Evolutionary conservation across 2,113 vertebrate genomes (phyloP), one percentile per base, ranked within the genome.

Genomic region (Rattus norvegicus): DNA sequence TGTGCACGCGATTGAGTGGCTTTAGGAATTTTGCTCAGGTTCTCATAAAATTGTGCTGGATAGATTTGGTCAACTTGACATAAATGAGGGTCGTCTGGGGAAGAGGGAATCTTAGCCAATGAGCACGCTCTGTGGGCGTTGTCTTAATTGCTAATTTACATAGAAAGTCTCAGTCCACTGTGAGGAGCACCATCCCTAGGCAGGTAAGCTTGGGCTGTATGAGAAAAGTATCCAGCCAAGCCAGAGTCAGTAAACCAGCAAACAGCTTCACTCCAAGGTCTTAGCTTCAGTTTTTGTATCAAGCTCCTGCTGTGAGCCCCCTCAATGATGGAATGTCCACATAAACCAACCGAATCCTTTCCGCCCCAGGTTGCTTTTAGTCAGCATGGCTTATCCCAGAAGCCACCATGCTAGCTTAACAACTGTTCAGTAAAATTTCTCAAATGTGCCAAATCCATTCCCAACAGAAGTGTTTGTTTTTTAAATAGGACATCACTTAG

Each of bases 1-100:
- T 43, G 43, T 43, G 43, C 67, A 9, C 61, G 26, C 12, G 79
- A 88, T 24, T 52, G 20, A 43, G 56, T 49, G 24, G 26, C 65
- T n/a, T 76, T 72, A 72, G 77, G 22, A 89, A 47, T 76, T 96
- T 94, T 93, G 72, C 39, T 90, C 39, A 87, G 9, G 17, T 2
- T 88, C 56, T 91, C 20, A 73, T 33, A 36, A 90, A 49, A 95
- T 52, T 79, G 49, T 79, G 47, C 19, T 81, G 52, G 52, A 56
- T 81, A 81, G 52, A 13, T 59, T 59, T 81, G 79, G 77, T 81
- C 52, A 81, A 81, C 52, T 56, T 20, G 10, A 59, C 11, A 59
- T 33, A 81, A n/a, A 59, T 54, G 22, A n/a, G 52, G 22, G 54
- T 59, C 33, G 22, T 81, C 33, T 81, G 52, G 54, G 54, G 54